Base-by-base conservation (phyloP, 2,113 vertebrate species). In the Apteryx owenii region DNA sequence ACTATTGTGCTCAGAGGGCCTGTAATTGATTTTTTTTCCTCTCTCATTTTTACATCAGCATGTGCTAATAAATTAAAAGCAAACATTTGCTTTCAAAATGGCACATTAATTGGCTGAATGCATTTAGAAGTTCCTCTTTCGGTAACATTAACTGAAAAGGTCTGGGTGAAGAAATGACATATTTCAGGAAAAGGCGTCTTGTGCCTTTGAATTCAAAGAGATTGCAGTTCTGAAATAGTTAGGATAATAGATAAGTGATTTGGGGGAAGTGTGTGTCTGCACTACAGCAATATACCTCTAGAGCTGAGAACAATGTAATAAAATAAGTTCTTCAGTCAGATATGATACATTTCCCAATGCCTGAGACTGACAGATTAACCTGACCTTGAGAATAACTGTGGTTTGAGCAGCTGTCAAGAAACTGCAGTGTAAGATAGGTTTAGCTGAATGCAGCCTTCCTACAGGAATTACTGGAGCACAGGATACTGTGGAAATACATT, bases 41-140 rank as follows among this genome's bases (percentile, higher is more conserved):
- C 14, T 48, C 7, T 50, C 9, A 17, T 44, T 31, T 85, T 95
- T 70, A 56, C 19, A 18, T 48, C 46, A 81, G 7, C 4, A 5
- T 53, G 8, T 54, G 13, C 15, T 96, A 78, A 64, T 5, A 88
- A 86, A 75, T 42, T 64, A 36, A 88, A 94, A 85, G 8, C 40
- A 95, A 95, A 91, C 5, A 72, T 95, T 93, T 93, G 11, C 16
- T 79, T 90, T 93, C 46, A 64, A 48, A 95, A 76, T 21, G 54
- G 3, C 13, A 46, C 9, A 51, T 81, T 77, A 69, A 50, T 80
- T 88, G 25, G 3, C 18, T 53, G 58, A 51, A 61, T 31, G 4
- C 33, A 12, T n/a, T 82, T 64, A 42, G 62, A 84, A 36, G 16
- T 76, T 93, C 29, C 8, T 31, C 3, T 68, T 53, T 58, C 20